phyloP scores from a whole-genome alignment of 35 echinoderm and acorn worm species.

The Ptychodera flava region DNA sequence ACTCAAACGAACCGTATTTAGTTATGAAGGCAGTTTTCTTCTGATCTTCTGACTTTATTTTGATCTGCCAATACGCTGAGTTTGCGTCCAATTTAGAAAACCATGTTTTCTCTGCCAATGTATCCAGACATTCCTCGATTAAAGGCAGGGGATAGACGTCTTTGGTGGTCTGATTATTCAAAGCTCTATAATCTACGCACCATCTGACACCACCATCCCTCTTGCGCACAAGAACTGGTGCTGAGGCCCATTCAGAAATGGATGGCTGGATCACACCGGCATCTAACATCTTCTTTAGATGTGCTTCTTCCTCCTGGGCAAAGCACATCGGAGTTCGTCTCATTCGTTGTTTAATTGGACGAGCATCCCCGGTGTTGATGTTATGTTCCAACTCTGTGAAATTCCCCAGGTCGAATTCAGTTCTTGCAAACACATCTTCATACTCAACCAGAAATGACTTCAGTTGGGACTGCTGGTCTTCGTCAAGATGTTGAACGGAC shows the following conservation, averaged over 20 bases:
- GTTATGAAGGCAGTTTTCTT: constrained; percentile 50
- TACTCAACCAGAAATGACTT: constrained; percentile 1
- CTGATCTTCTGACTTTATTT: not conserved
- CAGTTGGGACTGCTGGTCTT: not conserved
- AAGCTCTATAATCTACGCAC: constrained; percentile 36
- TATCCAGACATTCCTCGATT: constrained; percentile 31
- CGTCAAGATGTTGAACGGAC: not conserved
- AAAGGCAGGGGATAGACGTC: constrained; percentile 32
- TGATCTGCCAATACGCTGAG: constrained; percentile 36
- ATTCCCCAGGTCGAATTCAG: constrained; percentile 32
- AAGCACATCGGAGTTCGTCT: constrained; percentile 40
- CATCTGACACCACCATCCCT: constrained; percentile 28
- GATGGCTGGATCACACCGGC: constrained; percentile 48
- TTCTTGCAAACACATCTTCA: constrained; percentile 38
- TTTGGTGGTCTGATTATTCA: constrained; percentile 28
- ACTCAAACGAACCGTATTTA: constrained; percentile 34
- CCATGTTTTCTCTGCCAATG: constrained; percentile 29
- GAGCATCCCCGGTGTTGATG: constrained; percentile 26
- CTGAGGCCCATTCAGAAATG: constrained; percentile 44
- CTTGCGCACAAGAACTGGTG: constrained; percentile 33
- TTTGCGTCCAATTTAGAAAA: constrained; percentile 53
- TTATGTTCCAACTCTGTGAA: constrained; percentile 20
- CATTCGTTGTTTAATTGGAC: constrained; percentile 32
- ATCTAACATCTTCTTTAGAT: constrained; percentile 36
- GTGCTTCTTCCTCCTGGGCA: constrained; percentile 23